Evolutionary conservation across 2,113 vertebrate species (phyloP).

Genomic region (Clinocottus analis): DNA sequence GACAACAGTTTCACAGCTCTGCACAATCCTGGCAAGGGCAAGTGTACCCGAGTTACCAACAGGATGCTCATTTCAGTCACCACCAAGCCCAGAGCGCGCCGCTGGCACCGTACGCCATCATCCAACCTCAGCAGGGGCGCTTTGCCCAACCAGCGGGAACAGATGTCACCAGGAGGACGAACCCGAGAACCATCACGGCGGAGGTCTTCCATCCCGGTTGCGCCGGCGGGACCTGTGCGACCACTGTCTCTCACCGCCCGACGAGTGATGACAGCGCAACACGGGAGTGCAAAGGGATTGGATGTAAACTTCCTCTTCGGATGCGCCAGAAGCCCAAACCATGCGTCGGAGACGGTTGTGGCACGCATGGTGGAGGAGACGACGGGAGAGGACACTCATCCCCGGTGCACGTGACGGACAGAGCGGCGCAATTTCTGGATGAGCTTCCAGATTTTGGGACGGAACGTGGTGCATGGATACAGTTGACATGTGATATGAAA

Average conservation of each 20-base stretch:
- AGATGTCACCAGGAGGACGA: slow-evolving; percentile 66
- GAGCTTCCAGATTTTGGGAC: slow-evolving; percentile 81
- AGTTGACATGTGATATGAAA: slow-evolving; percentile 88
- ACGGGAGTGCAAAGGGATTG: slow-evolving; percentile 82
- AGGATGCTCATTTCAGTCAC: slow-evolving; percentile 47
- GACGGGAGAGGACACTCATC: slow-evolving; percentile 56
- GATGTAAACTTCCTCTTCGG: slow-evolving; percentile 80
- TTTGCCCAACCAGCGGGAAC: slow-evolving; percentile 21
- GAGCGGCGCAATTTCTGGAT: slow-evolving; percentile 85
- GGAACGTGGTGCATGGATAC: slow-evolving; percentile 83
- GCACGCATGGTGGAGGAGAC: slow-evolving; percentile 35
- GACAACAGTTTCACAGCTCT: slow-evolving; percentile 40
- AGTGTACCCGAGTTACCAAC: slow-evolving; percentile 52
- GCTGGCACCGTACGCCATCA: slow-evolving; percentile 66
- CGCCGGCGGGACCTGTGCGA: slow-evolving; percentile 67
- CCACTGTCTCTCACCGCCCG: slow-evolving; percentile 44
- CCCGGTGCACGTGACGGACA: slow-evolving; percentile 82
- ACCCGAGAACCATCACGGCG: slow-evolving; percentile 77
- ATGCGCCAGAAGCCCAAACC: slow-evolving; percentile 78
- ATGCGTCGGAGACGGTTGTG: slow-evolving; percentile 79
- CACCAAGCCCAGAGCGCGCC: slow-evolving; percentile 65
- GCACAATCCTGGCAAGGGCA: slow-evolving; percentile 49
- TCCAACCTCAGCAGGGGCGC: slow-evolving; percentile 66
- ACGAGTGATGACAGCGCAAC: slow-evolving; percentile 47
- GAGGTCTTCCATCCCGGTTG: slow-evolving; percentile 77